These are phyloP conservation scores for Lepidocyrtoides sp. DNA, from an alignment of 2,888 invertebrate genomes.

Conservation along the genomic window DNA sequence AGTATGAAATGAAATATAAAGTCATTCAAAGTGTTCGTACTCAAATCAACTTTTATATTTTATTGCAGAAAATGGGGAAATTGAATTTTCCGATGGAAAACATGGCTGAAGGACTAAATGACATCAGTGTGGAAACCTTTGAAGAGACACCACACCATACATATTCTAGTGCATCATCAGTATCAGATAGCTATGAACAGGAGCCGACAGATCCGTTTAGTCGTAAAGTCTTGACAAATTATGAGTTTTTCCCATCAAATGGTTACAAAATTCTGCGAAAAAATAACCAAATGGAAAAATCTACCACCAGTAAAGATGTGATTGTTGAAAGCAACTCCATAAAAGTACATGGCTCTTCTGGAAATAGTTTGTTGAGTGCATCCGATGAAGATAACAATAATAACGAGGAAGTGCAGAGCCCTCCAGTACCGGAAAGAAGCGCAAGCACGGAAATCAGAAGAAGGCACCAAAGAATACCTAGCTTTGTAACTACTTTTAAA, in stretches of 20 bases:
- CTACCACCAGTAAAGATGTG: constrained; percentile 1
- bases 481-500: not conserved
- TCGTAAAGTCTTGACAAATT: constrained; percentile 50
- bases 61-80: not conserved
- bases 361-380: constrained; percentile 1
- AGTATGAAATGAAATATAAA: too few species aligned
- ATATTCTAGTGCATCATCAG: not conserved
- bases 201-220: constrained; percentile 25
- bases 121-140: not conserved
- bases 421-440: constrained; percentile 37
- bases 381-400: constrained; percentile 18
- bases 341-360: not conserved
- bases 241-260: constrained; percentile 47
- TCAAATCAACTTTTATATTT: not conserved
- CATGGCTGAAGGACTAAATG: not conserved
- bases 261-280: constrained; percentile 54
- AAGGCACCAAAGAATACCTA: constrained; percentile 24
- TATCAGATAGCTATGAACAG: constrained; percentile 4
- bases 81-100: not conserved
- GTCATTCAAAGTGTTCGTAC: too few species aligned
- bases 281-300: constrained; percentile 12
- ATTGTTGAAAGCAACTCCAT: constrained; percentile 7
- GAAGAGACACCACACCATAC: not conserved
- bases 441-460: not conserved
- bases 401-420: not conserved